Evolutionary conservation across 2,113 vertebrate species (phyloP).

Genomic region (Plestiodon gilberti): DNA sequence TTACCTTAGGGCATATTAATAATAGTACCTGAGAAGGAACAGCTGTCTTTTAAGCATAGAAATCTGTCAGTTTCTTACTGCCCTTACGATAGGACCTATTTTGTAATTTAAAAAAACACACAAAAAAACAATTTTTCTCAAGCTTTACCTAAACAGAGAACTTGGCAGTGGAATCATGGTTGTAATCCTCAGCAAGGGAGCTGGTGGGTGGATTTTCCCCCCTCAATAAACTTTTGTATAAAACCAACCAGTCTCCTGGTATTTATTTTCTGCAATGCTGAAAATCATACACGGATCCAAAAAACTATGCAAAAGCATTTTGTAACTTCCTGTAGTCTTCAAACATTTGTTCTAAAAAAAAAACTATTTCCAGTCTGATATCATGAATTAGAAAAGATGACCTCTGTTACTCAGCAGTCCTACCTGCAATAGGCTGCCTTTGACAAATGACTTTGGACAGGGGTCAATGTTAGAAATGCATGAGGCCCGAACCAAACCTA

Average conservation of each 20-base stretch:
- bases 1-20: slow-evolving; percentile 89
- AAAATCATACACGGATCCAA: slow-evolving; percentile 82
- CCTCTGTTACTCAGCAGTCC: too few relatives aligned
- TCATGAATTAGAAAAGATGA: slow-evolving; percentile 34
- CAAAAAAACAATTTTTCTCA: slow-evolving; percentile 85
- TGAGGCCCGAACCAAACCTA: too few relatives aligned
- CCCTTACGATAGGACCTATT: slow-evolving; percentile 80
- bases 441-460: too few relatives aligned
- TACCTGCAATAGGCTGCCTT: too few relatives aligned
- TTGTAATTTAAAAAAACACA: slow-evolving; percentile 82
- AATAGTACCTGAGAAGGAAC: slow-evolving; percentile 97
- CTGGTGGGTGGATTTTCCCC: slow-evolving; percentile 88
- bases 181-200: slow-evolving; percentile 88
- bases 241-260: slow-evolving; percentile 91
- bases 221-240: slow-evolving; percentile 87
- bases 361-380: slow-evolving; percentile 55
- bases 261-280: slow-evolving; percentile 88
- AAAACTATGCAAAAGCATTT: slow-evolving; percentile 78
- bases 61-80: slow-evolving; percentile 82
- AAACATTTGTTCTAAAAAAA: slow-evolving; percentile 56
- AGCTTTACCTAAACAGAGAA: slow-evolving; percentile 92
- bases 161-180: slow-evolving; percentile 88
- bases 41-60: slow-evolving; percentile 90
- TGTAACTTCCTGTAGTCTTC: slow-evolving; percentile 79
- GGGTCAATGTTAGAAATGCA: too few relatives aligned